Base-by-base conservation (phyloP, 2,888 invertebrate species). In the Parascotia fuliginaria region DNA sequence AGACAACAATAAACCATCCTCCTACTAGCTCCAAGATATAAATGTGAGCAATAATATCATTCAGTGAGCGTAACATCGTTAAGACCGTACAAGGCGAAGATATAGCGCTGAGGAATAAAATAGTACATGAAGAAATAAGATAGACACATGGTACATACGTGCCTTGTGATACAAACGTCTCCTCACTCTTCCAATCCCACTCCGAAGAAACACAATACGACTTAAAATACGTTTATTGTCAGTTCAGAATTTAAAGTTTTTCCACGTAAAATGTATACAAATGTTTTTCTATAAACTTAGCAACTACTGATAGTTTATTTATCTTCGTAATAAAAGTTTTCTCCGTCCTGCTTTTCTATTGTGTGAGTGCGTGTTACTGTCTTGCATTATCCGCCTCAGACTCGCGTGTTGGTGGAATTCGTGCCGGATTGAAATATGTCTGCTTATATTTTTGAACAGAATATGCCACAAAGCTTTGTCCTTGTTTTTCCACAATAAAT, bases 401-500 rank as follows among this genome's bases (percentile, higher is more conserved):
- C 92, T 91, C 29, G 92, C 83, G 67, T 92, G 91, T 60, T 91
- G 90, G 64, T 92, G 92, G 55, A 92, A 92, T 73, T 92, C 89
- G 61, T 92, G 92, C 43, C 92, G 79, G 67, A 92, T 90, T 59
- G 92, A 84, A 75, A 92, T 87, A 73, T 92, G 92, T 68, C 87
- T 87, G 79, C 91, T 92, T 71, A 92, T 92, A 78, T 92, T 92
- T 75, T 92, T 92, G 72, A 92, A 92, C 59, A 92, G 73, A 78
- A 92, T 92, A 71, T 91, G 92, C 92, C 92, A 92, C 72, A 92
- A 68, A 42, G 92, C 89, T 83, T 91, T 92, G 73, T 92, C 92
- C 72, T 92, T 92, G 75, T 92, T 89, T 80, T 92, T 92, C 92
- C 92, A 92, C 81, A 92, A 87, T 86, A 92, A 89, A 88, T 92